Evolutionary conservation across 2,888 invertebrate genomes (phyloP).

Genomic region (Anthrax anthrax): DNA sequence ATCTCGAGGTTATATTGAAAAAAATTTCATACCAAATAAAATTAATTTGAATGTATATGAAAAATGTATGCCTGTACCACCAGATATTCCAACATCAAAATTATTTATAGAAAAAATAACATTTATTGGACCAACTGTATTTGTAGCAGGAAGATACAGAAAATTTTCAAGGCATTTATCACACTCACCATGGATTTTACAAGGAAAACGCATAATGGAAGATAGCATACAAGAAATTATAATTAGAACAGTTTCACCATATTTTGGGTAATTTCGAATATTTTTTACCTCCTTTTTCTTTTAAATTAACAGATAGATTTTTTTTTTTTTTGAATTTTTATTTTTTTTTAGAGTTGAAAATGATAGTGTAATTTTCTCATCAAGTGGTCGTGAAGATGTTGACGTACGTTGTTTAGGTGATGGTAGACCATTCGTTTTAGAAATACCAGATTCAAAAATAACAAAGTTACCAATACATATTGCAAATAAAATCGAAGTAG

Average conservation of each 20-base stretch:
- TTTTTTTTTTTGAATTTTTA: background rate
- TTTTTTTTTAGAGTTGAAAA: slow-evolving; percentile 17
- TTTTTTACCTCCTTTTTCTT: too few species aligned
- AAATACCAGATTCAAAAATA: slow-evolving; percentile 54
- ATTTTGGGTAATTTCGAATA: slow-evolving; percentile 40
- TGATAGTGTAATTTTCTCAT: slow-evolving; percentile 54
- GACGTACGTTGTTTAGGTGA: slow-evolving; percentile 87
- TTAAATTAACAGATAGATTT: background rate
- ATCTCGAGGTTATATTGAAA: slow-evolving; percentile 52
- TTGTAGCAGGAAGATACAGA: slow-evolving; percentile 48
- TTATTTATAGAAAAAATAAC: slow-evolving; percentile 21
- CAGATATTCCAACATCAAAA: slow-evolving; percentile 29
- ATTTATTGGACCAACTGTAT: slow-evolving; percentile 27
- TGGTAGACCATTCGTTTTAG: slow-evolving; percentile 87
- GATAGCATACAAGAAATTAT: slow-evolving; percentile 88
- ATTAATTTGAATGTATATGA: slow-evolving; percentile 38
- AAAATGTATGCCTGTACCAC: slow-evolving; percentile 39
- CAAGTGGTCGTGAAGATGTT: slow-evolving; percentile 93
- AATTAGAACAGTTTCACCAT: slow-evolving; percentile 46
- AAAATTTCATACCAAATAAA: slow-evolving; percentile 37
- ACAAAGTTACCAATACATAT: slow-evolving; percentile 38
- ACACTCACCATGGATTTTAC: slow-evolving; percentile 89
- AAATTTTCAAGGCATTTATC: slow-evolving; percentile 72
- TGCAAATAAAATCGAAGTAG: slow-evolving; percentile 41
- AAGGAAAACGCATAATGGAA: slow-evolving; percentile 62